Evolutionary conservation across 2,113 vertebrate species (phyloP).

Genomic region (Erythrocercus mccallii): DNA sequence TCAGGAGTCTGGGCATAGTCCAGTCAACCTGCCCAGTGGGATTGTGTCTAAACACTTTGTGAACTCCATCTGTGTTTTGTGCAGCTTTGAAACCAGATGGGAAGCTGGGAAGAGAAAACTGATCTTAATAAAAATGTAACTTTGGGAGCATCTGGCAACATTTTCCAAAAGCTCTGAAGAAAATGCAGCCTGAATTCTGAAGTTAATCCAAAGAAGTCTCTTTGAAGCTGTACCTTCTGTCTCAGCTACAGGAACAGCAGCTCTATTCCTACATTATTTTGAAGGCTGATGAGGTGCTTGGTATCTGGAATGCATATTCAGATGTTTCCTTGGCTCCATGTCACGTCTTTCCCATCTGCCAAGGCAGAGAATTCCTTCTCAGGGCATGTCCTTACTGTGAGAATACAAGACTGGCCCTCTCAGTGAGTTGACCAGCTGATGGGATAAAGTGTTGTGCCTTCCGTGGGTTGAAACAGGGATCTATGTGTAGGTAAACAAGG

Average conservation of each 20-base stretch:
- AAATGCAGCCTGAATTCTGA: neutral
- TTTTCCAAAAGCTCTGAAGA: neutral
- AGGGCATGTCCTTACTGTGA: neutral
- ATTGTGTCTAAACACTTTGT: neutral
- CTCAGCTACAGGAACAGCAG: neutral
- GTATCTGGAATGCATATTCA: neutral
- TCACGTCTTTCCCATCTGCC: neutral
- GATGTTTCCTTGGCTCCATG: neutral
- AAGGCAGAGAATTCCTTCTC: neutral
- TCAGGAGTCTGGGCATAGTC: neutral
- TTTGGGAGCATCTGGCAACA: neutral
- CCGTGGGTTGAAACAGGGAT: neutral
- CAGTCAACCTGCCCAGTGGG: neutral
- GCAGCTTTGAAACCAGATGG: neutral
- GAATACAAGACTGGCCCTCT: neutral
- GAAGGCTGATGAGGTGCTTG: neutral
- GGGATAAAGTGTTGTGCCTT: neutral
- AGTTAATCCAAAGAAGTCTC: neutral
- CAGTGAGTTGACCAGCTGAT: neutral
- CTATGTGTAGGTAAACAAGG: neutral
- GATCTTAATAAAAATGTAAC: neutral
- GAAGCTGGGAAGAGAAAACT: neutral
- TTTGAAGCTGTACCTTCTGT: neutral
- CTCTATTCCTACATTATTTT: neutral
- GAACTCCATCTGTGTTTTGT: neutral